Evolutionary conservation across 2,797 vertebrate species (phyloP).

Genomic region (Carapus acus): DNA sequence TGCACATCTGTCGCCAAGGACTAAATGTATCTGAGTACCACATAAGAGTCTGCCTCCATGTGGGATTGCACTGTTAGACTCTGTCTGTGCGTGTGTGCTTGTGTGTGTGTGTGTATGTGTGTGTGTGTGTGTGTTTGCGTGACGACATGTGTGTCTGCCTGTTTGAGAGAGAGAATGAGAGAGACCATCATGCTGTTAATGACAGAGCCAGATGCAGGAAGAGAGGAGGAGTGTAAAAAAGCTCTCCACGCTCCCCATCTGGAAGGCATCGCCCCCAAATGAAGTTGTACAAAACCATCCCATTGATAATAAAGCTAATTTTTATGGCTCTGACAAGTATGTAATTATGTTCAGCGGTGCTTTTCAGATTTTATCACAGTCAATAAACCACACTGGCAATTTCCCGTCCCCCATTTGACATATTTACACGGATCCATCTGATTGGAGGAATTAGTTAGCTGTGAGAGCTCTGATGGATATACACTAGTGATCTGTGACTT

Average conservation of each 20-base stretch:
- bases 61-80: conserved; percentile 19
- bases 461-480: conserved; percentile 98
- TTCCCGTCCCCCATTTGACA: conserved; percentile 97
- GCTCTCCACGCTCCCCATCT: conserved; percentile 97
- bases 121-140: conserved; percentile 13
- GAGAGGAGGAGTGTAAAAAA: conserved; percentile 92
- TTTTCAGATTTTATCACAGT: conserved; percentile 99
- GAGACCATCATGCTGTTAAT: conserved; percentile 81
- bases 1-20: too few species aligned
- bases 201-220: conserved; percentile 91
- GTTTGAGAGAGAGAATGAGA: conserved; percentile 42
- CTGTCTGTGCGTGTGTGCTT: conserved; percentile 27
- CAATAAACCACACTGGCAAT: conserved; percentile 99
- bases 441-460: conserved; percentile 99
- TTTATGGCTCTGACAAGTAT: conserved; percentile 99
- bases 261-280: conserved; percentile 97
- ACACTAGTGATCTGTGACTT: conserved; percentile 99
- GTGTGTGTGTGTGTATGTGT: conserved; percentile 26
- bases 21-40: too few species aligned
- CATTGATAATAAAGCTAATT: conserved; percentile 99
- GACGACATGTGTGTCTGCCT: conserved; percentile 36
- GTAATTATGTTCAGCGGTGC: conserved; percentile 99
- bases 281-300: conserved; percentile 99
- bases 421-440: conserved; percentile 99
- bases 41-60: too few species aligned